Base-by-base conservation (phyloP, 2,113 vertebrate genomes). In the Amphiprion percula region DNA sequence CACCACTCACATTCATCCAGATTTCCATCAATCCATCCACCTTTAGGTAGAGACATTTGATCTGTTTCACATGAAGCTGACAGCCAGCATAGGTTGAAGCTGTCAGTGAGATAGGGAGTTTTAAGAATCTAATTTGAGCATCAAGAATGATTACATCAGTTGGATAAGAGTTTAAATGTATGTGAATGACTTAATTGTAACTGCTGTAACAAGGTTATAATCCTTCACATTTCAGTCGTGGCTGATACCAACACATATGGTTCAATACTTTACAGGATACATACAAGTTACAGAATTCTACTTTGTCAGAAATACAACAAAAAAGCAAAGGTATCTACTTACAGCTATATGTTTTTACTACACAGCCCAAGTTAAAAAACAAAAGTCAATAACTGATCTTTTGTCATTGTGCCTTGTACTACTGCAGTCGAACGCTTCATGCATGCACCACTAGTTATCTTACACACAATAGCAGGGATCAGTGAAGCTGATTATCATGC, bases 1-100 rank as follows among this genome's bases (percentile, higher is more conserved):
- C 39, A n/a, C 3, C 4, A 0, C 19, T 63, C 58, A 30, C 61
- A 23, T 41, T 60, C 62, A 39, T 55, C 67, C 50, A 64, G 10
- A 69, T 74, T 44, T 52, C 14, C 14, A 65, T 60, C 41, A 28
- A 15, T 68, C 59, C 54, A 53, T 39, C 44, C 28, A 14, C 39
- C 46, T 66, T 26, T 33, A 49, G 33, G 26, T 1, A 53, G 54
- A 53, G 3, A 60, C 3, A 1, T 78, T 53, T 59, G 61, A 68
- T 77, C 33, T 75, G 60, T 68, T 39, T 61, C 55, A 69, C 21
- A 46, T 7, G 46, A 19, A 64, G 33, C 14, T 2, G 8, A 54
- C 16, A 52, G 47, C 26, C 8, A 44, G 24, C 28, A 24, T 16
- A 21, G 49, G 47, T 53, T 1, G 1, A 71, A 61, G 52, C 6